Base-by-base conservation (phyloP, 1,140 invertebrate species). In the Lepidotrigona ventralis region DNA sequence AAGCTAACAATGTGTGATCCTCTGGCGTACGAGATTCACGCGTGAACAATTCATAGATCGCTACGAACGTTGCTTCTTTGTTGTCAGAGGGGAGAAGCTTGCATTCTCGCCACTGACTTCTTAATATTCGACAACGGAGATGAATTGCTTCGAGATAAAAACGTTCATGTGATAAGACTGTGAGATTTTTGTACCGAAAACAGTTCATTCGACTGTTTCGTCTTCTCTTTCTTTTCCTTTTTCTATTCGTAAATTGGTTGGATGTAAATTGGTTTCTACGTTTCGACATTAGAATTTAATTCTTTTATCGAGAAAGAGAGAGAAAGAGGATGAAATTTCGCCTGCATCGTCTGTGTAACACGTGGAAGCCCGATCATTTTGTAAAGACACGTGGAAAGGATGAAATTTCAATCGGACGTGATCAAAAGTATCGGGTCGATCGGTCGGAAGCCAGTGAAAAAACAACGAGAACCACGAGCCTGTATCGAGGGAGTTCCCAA, bases 1-100 rank as follows among this genome's bases (percentile, higher is more conserved):
- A 78, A 87, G 72, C 83, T 83, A 88, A 89, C 85, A 87, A 89
- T 85, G 78, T 56, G 39, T 79, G 83, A 87, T 85, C 76, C 82
- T 77, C 15, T 21, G 29, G n/a, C 51, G 56, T 29, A 54, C 29
- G 29, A 21, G 39, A 26, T 78, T 82, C 64, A 29, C 64, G 39
- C 56, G 64, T 58, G 79, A 77, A 80, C 82, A 58, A 69, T 72
- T 72, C 76, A 73, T 79, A 68, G 53, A 70, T 70, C 77, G 73
- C 23, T 68, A 33, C n/a, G 9, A 12, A 33, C 2, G 26, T 19
- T 39, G 63, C 19, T 53, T 66, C n/a, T 54, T 74, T 75, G 3
- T 51, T 39, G 58, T 56, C 12, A 39, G 0, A 23, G 12, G 3
- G 5, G 33, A 33, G 33, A 64, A 39, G 21, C 46, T 68, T 33